Evolutionary conservation across 2,888 invertebrate genomes (phyloP), one percentile per base, ranked within the genome.

Genomic region (Myopa tessellatipennis): DNA sequence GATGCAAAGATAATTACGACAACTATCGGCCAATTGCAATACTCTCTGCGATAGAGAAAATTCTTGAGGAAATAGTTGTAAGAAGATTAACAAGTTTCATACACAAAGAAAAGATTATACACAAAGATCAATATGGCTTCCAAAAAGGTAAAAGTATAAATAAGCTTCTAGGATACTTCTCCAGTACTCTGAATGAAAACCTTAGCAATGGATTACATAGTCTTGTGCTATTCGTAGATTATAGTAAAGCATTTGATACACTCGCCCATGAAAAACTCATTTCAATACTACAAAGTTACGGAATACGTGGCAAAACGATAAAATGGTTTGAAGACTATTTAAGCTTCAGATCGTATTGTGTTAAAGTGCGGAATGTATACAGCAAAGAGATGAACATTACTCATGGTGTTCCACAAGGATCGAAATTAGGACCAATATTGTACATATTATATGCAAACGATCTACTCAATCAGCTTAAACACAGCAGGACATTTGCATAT

Each of bases 21-120:
- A 79, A 79, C 18, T 74, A 74, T 45, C 34, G 74, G 5, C 74
- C 40, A 34, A 74, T 74, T 7, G 40, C 74, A 16, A 77, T 75
- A 26, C 12, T 74, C 38, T 18, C 76, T 8, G 63, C 50, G 0
- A 38, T 76, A 8, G 69, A 76, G 16, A 79, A 79, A 34, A 36
- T 75, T 2, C 5, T 79, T n/a, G 79, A 79, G n/a, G 76, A 77
- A 76, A 65, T 79, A 18, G 12, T 75, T 14, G 50, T 50, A 50
- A 50, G 50, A 50, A 50, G 14, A 14, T 50, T 50, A 50, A 50
- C 50, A 50, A 26, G 26, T 10, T 79, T 77, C 26, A 10, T 79
- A 12, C 14, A 26, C 45, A 74, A 67, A 61, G 72, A 72, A 61
- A 71, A 74, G 2, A 52, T 77, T 4, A 67, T 38, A 67, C 26